Evolutionary conservation across 2,113 vertebrate genomes (phyloP).

Genomic region (Dissostichus mawsoni): DNA sequence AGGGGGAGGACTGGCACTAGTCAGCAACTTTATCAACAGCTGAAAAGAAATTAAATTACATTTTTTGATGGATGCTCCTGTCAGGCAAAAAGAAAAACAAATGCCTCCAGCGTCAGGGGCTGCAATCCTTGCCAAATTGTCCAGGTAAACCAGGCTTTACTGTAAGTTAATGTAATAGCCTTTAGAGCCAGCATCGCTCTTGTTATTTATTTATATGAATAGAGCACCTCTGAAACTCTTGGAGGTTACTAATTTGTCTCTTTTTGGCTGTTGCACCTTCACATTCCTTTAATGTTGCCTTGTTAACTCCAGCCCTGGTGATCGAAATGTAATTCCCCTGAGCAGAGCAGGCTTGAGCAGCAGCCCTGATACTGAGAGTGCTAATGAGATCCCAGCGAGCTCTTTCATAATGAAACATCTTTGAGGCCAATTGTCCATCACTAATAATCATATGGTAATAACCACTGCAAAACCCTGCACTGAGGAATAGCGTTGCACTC

Average conservation of each 20-base stretch:
- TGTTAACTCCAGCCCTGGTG: constrained; percentile 70
- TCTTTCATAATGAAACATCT: constrained; percentile 82
- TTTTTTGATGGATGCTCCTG: constrained; percentile 86
- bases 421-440: constrained; percentile 84
- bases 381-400: constrained; percentile 84
- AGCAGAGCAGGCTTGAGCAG: constrained; percentile 65
- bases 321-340: constrained; percentile 74
- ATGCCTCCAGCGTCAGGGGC: constrained; percentile 66
- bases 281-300: constrained; percentile 75
- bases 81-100: constrained; percentile 77
- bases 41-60: constrained; percentile 83
- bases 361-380: constrained; percentile 64
- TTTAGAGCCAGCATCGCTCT: constrained; percentile 27
- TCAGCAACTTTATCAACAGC: constrained; percentile 86
- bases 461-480: constrained; percentile 63
- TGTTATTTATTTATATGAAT: constrained; percentile 62
- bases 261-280: constrained; percentile 70
- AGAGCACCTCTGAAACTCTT: constrained; percentile 44
- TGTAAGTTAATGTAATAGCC: constrained; percentile 53
- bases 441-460: constrained; percentile 85
- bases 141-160: constrained; percentile 41
- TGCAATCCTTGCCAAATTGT: constrained; percentile 24
- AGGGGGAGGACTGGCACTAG: constrained; percentile 77
- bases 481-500: constrained; percentile 59
- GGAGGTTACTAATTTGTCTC: constrained; percentile 71